phyloP scores from a whole-genome alignment of 2,113 vertebrate species.

The Herpailurus yagouaroundi region DNA sequence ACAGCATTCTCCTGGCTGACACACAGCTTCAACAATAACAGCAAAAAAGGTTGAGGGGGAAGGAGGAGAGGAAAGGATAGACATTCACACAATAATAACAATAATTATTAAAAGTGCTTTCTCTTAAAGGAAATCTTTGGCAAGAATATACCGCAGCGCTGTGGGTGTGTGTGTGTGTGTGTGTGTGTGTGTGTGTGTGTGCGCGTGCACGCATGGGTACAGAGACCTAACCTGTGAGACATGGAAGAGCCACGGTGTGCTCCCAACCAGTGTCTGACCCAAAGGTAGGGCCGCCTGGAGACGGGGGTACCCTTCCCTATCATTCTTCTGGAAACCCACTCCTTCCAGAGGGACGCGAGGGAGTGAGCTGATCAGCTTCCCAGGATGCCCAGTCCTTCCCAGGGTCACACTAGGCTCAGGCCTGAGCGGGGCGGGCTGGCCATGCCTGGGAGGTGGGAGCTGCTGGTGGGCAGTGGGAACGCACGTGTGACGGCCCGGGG shows the following conservation, averaged over 20 bases:
- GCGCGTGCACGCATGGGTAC: conserved; percentile 25
- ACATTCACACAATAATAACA: conserved; percentile 62
- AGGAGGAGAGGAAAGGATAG: conserved; percentile 34
- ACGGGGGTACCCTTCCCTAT: background rate
- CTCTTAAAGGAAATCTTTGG: conserved; percentile 87
- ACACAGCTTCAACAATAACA: conserved; percentile 67
- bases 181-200: background rate
- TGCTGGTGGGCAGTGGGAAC: background rate
- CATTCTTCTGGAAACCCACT: background rate
- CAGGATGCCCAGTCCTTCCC: background rate
- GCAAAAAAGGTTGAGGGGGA: conserved; percentile 52
- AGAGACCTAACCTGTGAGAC: conserved; percentile 40
- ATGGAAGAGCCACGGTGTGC: background rate
- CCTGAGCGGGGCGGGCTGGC: background rate
- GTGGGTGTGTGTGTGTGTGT: conserved; percentile 70
- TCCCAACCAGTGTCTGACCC: background rate
- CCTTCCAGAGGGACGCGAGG: background rate
- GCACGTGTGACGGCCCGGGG: background rate
- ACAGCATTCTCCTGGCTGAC: conserved; percentile 47
- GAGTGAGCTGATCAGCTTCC: background rate
- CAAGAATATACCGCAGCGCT: conserved; percentile 86
- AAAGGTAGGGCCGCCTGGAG: background rate
- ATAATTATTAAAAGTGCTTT: conserved; percentile 84
- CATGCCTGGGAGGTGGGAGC: background rate
- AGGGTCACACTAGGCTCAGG: background rate